Evolutionary conservation across 2,797 vertebrate species (phyloP).

Genomic region (Cynopterus sphinx): DNA sequence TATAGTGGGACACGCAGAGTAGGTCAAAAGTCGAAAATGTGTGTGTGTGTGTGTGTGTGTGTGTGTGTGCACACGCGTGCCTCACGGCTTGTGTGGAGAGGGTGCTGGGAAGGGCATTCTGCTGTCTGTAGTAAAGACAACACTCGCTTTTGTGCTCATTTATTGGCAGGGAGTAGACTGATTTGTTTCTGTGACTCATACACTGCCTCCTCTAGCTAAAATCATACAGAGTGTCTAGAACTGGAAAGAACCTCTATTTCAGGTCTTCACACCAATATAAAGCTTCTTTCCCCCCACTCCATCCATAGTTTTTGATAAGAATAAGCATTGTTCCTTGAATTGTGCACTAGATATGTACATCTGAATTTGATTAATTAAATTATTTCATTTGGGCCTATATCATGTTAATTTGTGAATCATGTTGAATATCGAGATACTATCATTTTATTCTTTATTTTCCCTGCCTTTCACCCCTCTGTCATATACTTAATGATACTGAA

Average conservation of each 20-base stretch:
- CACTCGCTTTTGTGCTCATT: neutral
- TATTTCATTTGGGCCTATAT: neutral
- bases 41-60: neutral
- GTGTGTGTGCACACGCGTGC: neutral
- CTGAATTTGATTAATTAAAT: constrained; percentile 2
- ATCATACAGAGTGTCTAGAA: neutral
- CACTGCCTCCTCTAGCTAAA: neutral
- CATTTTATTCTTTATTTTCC: neutral
- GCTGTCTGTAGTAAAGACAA: neutral
- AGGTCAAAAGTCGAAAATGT: neutral
- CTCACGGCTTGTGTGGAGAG: neutral
- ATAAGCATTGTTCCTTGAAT: neutral
- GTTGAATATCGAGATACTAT: neutral
- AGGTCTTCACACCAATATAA: neutral
- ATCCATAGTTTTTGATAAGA: neutral
- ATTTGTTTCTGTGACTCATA: neutral
- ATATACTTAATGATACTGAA: neutral
- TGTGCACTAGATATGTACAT: neutral
- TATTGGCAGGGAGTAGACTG: neutral
- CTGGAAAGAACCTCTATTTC: neutral
- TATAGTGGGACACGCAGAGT: neutral
- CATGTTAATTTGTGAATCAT: neutral
- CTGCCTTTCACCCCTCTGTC: neutral
- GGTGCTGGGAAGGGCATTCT: neutral
- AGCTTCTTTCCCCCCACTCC: neutral